These are phyloP conservation scores for Drosophila kohkoa DNA, from an alignment of 1,140 invertebrate species.

Conservation along the genomic window DNA sequence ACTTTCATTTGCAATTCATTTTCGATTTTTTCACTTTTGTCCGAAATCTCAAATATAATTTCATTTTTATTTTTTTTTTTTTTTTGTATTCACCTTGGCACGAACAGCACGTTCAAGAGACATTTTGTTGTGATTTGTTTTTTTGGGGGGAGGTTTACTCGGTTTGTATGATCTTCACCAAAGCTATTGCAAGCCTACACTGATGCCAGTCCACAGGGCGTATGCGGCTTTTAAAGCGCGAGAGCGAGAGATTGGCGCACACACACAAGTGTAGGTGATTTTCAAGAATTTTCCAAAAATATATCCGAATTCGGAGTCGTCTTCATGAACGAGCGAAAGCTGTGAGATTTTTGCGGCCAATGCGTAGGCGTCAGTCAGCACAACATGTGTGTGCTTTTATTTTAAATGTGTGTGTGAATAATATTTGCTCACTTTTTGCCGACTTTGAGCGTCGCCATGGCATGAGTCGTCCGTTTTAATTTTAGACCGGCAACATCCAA, in stretches of 20 bases:
- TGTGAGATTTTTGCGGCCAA: conserved; percentile 48
- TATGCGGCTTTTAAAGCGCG: conserved; percentile 78
- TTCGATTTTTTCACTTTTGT: conserved; percentile 15
- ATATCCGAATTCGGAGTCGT: conserved; percentile 82
- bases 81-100: conserved; percentile 86
- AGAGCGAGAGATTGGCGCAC: conserved; percentile 49
- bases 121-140: conserved; percentile 84
- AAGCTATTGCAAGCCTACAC: conserved; percentile 70
- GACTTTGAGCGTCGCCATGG: conserved; percentile 52
- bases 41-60: conserved; percentile 10
- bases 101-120: conserved; percentile 89
- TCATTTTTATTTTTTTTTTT: too few species aligned
- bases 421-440: conserved; percentile 44
- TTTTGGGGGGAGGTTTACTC: conserved; percentile 49
- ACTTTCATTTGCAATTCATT: conserved; percentile 31
- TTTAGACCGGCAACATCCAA: conserved; percentile 64
- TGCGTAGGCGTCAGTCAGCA: conserved; percentile 51
- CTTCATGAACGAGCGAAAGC: conserved; percentile 19
- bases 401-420: conserved; percentile 5
- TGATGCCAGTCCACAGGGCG: conserved; percentile 72
- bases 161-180: conserved; percentile 73
- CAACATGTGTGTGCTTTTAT: conserved; percentile 1
- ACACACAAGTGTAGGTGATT: conserved; percentile 22
- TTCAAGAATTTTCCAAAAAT: conserved; percentile 84
- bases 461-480: conserved; percentile 77